These are phyloP conservation scores for Poecile montanus DNA, from an alignment of 2,797 vertebrate genomes.

Conservation along the genomic window DNA sequence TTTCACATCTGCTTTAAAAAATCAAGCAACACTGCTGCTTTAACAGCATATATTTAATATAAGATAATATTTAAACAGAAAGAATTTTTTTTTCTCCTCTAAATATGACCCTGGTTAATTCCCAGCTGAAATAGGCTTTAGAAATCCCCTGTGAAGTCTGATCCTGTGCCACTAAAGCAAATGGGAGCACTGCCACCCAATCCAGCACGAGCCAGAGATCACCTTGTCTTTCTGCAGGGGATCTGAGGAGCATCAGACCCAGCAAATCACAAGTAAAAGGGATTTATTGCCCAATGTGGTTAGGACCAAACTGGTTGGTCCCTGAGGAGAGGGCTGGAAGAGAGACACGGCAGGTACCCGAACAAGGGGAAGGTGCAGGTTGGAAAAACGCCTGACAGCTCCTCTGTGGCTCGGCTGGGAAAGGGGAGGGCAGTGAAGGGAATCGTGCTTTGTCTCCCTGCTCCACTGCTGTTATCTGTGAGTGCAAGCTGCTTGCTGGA, in stretches of 20 bases:
- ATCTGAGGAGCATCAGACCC: not conserved
- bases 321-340: not conserved
- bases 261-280: not conserved
- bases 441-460: not conserved
- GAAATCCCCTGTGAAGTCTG: not conserved
- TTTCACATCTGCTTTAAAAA: not conserved
- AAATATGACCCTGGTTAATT: not conserved
- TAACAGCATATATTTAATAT: no score
- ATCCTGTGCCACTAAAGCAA: not conserved
- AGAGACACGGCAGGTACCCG: accelerated
- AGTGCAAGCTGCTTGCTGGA: not conserved
- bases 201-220: not conserved
- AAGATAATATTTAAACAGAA: not conserved
- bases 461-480: not conserved
- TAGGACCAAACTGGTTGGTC: not conserved
- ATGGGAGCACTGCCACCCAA: not conserved
- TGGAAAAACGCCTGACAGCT: not conserved
- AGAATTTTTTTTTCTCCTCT: not conserved
- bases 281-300: not conserved
- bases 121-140: not conserved
- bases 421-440: not conserved
- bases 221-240: not conserved
- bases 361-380: not conserved
- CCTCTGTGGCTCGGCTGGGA: not conserved
- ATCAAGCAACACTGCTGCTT: not conserved